These are phyloP conservation scores for Zeuzera pyrina DNA, from an alignment of 2,888 invertebrate genomes.

Conservation along the genomic window DNA sequence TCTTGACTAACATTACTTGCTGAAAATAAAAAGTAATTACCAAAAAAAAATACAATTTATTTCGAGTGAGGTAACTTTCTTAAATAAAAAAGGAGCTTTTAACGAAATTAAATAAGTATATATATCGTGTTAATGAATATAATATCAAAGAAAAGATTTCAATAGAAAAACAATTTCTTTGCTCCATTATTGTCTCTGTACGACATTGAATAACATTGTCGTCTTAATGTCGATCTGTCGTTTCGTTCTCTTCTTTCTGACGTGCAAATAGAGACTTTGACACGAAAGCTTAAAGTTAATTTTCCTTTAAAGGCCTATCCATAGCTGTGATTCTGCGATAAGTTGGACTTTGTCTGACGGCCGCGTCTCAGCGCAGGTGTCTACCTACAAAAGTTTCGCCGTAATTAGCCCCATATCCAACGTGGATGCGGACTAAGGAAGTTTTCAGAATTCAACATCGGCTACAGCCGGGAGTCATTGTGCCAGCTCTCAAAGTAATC, in stretches of 20 bases:
- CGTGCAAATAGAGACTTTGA: slow-evolving; percentile 31
- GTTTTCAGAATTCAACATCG: slow-evolving; percentile 66
- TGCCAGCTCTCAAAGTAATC: slow-evolving; percentile 66
- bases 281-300: slow-evolving; percentile 30
- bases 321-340: slow-evolving; percentile 64
- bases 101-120: slow-evolving; percentile 21
- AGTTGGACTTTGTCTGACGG: slow-evolving; percentile 65
- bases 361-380: slow-evolving; percentile 66
- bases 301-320: slow-evolving; percentile 27
- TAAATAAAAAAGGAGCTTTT: slow-evolving; percentile 23
- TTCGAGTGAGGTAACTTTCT: slow-evolving; percentile 14
- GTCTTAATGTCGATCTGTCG: slow-evolving; percentile 41
- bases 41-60: no score
- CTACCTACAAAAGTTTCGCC: slow-evolving; percentile 68
- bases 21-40: no score
- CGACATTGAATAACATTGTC: slow-evolving; percentile 49
- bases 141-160: not conserved
- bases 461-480: slow-evolving; percentile 64
- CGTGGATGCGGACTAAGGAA: slow-evolving; percentile 60
- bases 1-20: no score
- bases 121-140: slow-evolving; percentile 24
- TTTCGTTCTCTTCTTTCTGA: slow-evolving; percentile 22
- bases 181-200: slow-evolving; percentile 38
- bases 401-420: slow-evolving; percentile 69
- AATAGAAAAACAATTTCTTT: slow-evolving; percentile 35